These are phyloP conservation scores for Ctenodactylus gundi DNA, from an alignment of 2,113 vertebrate species.

Conservation along the genomic window DNA sequence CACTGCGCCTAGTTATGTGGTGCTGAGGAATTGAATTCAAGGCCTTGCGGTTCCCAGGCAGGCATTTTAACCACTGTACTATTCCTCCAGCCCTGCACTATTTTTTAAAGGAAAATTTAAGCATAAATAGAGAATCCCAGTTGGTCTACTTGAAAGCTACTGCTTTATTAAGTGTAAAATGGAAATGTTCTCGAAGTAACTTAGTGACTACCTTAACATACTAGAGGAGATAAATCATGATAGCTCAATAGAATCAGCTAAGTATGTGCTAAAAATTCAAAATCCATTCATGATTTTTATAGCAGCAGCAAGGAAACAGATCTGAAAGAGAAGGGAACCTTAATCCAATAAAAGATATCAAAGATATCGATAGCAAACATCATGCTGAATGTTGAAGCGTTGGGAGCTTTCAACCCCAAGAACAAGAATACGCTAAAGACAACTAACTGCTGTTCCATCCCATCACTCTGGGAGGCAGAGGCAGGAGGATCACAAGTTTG, in stretches of 20 bases:
- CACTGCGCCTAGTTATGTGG: no score
- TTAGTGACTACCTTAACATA: background rate
- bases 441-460: background rate
- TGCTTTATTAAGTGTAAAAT: background rate
- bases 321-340: background rate
- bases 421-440: background rate
- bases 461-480: no score
- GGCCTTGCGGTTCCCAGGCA: no score
- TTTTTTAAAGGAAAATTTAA: slow-evolving; percentile 45
- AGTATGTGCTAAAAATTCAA: slow-evolving; percentile 12
- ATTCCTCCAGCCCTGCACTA: no score
- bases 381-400: background rate
- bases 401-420: background rate
- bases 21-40: no score
- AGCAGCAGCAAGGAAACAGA: background rate
- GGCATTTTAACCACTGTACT: no score
- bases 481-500: no score
- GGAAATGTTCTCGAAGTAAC: slow-evolving; percentile 33
- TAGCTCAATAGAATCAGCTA: background rate
- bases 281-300: background rate
- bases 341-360: background rate
- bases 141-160: background rate
- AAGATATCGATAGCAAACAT: background rate
- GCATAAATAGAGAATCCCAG: slow-evolving; percentile 23
- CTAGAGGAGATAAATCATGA: background rate